Conservation (phyloP, 2,797 vertebrate genomes). For the Lithobates sylvaticus region DNA sequence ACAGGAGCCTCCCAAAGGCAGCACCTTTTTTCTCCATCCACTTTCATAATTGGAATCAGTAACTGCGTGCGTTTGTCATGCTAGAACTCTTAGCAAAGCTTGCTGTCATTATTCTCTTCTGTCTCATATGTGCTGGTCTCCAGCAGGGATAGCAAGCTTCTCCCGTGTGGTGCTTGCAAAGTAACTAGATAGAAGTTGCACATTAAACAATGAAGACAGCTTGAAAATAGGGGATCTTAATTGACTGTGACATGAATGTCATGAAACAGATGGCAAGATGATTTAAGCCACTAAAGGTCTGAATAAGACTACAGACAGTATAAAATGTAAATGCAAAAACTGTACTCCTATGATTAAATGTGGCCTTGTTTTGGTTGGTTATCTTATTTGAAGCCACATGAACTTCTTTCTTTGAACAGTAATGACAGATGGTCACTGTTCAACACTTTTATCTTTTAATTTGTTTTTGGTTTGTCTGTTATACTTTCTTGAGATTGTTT, state of each 20-base stretch:
- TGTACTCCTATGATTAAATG: constrained; percentile 6
- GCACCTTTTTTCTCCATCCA: constrained; percentile 47
- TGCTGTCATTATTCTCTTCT: constrained; percentile 51
- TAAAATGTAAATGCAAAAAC: constrained; percentile 31
- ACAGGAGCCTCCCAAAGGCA: constrained; percentile 65
- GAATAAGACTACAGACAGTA: constrained; percentile 45
- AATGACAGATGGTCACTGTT: background rate
- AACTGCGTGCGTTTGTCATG: constrained; percentile 62
- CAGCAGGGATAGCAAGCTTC: constrained; percentile 57
- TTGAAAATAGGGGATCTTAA: constrained; percentile 64
- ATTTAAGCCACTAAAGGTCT: constrained; percentile 64
- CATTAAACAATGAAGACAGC: constrained; percentile 64
- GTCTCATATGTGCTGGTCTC: constrained; percentile 40
- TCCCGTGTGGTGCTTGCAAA: constrained; percentile 65
- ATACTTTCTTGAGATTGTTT: background rate
- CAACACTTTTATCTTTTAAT: background rate
- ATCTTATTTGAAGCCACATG: background rate
- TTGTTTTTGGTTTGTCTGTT: background rate
- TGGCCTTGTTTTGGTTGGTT: background rate
- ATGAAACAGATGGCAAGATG: constrained; percentile 66
- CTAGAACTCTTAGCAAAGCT: constrained; percentile 60
- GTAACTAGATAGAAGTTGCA: constrained; percentile 63
- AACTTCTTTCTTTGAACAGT: background rate
- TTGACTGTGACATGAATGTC: constrained; percentile 61
- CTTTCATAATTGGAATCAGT: constrained; percentile 64